phyloP scores from a whole-genome alignment of 2,888 invertebrate genomes.

The Rambutsinella grinnellia region DNA sequence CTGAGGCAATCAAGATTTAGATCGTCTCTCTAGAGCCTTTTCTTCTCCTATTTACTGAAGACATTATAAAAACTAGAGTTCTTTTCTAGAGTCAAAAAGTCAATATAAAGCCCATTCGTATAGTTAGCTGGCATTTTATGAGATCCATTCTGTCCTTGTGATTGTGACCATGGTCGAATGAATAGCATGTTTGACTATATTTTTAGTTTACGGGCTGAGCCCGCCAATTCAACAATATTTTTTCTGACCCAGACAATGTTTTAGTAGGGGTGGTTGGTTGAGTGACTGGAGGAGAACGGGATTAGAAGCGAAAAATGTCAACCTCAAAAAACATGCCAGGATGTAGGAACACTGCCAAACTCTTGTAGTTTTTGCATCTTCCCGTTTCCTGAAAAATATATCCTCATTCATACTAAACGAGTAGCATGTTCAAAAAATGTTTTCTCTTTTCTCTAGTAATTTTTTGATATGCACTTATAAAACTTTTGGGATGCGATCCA shows the following conservation, averaged over 20 bases:
- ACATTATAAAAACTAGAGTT: not conserved
- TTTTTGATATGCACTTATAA: too few species aligned
- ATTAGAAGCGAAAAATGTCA: not conserved
- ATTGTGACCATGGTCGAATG: not conserved
- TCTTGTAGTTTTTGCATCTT: not conserved
- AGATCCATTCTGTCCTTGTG: not conserved
- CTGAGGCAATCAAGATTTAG: not conserved
- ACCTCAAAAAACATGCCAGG: constrained; percentile 13
- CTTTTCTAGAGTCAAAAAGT: not conserved
- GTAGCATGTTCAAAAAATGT: too few species aligned
- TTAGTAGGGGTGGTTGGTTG: constrained; percentile 23
- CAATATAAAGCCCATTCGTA: too few species aligned
- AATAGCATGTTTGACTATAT: not conserved
- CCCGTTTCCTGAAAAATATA: not conserved
- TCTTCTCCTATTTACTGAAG: not conserved
- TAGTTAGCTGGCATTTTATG: not conserved
- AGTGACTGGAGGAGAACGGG: not conserved
- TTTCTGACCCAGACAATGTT: constrained; percentile 44
- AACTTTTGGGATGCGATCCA: too few species aligned
- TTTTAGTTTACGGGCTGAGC: not conserved
- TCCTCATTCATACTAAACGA: not conserved
- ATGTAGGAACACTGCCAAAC: constrained; percentile 31
- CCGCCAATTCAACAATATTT: not conserved
- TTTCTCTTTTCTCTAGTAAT: too few species aligned
- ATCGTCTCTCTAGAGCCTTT: not conserved